Percentiles rank a stretch among this genome's conserved stretches.
Conservation (phyloP, 2,797 vertebrate genomes). For the Arrhamphus sclerolepis region DNA sequence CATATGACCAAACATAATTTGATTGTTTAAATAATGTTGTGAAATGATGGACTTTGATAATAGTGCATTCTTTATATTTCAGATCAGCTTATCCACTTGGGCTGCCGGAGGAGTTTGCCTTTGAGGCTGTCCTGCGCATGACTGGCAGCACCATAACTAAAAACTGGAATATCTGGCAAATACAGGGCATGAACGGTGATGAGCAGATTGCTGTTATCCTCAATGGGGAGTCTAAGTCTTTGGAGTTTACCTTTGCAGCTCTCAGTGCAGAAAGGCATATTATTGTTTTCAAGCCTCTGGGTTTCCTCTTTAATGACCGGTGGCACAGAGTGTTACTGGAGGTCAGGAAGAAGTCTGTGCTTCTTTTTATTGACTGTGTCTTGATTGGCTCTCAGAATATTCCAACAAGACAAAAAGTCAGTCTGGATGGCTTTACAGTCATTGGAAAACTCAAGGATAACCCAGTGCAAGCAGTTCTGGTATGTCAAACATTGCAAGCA, state of each 20-base stretch:
- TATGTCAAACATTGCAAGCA: too few relatives aligned
- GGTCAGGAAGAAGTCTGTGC: slow-evolving; percentile 65
- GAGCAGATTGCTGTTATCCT: slow-evolving; percentile 45
- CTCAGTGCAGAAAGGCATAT: too few relatives aligned
- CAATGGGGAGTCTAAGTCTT: too few relatives aligned
- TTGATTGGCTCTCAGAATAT: too few relatives aligned
- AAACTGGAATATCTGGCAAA: slow-evolving; percentile 92
- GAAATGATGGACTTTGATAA: not conserved
- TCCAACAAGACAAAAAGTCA: slow-evolving; percentile 60
- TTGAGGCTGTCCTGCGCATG: slow-evolving; percentile 88
- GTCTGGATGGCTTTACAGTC: slow-evolving; percentile 83
- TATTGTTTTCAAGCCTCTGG: slow-evolving; percentile 78
- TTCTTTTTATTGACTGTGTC: too few relatives aligned
- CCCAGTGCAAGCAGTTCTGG: slow-evolving; percentile 37
- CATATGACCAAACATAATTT: too few relatives aligned
- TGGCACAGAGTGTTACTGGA: slow-evolving; percentile 89
- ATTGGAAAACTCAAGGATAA: slow-evolving; percentile 86
- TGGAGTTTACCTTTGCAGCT: too few relatives aligned
- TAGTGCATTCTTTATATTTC: slow-evolving; percentile 27
- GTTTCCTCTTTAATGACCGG: slow-evolving; percentile 85
- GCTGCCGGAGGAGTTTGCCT: slow-evolving; percentile 87
- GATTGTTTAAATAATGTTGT: too few relatives aligned
- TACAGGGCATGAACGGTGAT: slow-evolving; percentile 83
- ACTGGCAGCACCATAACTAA: slow-evolving; percentile 79
- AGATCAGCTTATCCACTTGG: slow-evolving; percentile 86